Percentiles rank a stretch among this genome's conserved stretches.
Evolutionary conservation across 1,140 invertebrate species (phyloP).

Genomic region (Psilanteris sp.): DNA sequence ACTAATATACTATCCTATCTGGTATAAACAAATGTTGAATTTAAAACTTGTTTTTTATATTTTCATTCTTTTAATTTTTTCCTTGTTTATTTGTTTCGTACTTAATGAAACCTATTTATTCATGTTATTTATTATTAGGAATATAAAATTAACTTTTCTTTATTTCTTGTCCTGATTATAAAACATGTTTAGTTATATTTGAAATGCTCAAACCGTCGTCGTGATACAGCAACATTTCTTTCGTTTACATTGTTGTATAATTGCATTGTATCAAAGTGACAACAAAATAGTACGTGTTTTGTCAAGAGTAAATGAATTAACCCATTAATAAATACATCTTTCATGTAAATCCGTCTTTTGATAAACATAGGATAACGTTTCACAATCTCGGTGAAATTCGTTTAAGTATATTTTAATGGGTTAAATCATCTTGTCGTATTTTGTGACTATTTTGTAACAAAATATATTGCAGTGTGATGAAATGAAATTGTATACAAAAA

Average conservation of each 20-base stretch:
- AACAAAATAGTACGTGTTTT: slow-evolving; percentile 54
- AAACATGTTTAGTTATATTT: slow-evolving; percentile 18
- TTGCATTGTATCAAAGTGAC: slow-evolving; percentile 55
- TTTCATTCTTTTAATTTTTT: too few relatives aligned
- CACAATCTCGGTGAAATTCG: slow-evolving; percentile 21
- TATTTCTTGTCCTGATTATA: slow-evolving; percentile 12
- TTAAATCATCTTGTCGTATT: slow-evolving; percentile 54
- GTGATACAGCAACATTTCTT: slow-evolving; percentile 53
- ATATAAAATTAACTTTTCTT: slow-evolving; percentile 6
- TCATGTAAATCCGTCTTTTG: slow-evolving; percentile 46
- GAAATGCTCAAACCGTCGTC: slow-evolving; percentile 53
- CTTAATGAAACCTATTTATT: slow-evolving; percentile 61
- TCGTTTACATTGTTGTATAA: slow-evolving; percentile 50
- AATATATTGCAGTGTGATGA: slow-evolving; percentile 62
- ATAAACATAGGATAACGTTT: slow-evolving; percentile 33
- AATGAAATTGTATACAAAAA: slow-evolving; percentile 59
- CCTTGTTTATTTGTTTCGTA: slow-evolving; percentile 60
- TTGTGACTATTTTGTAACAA: slow-evolving; percentile 56
- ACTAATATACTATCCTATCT: slow-evolving; percentile 51
- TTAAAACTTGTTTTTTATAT: too few relatives aligned
- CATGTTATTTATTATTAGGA: slow-evolving; percentile 50
- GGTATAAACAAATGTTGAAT: slow-evolving; percentile 50
- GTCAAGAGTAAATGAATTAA: slow-evolving; percentile 45
- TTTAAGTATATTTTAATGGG: slow-evolving; percentile 56
- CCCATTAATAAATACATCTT: slow-evolving; percentile 47